Evolutionary conservation across 2,797 vertebrate genomes (phyloP).

Genomic region (Macroramphosus scolopax): DNA sequence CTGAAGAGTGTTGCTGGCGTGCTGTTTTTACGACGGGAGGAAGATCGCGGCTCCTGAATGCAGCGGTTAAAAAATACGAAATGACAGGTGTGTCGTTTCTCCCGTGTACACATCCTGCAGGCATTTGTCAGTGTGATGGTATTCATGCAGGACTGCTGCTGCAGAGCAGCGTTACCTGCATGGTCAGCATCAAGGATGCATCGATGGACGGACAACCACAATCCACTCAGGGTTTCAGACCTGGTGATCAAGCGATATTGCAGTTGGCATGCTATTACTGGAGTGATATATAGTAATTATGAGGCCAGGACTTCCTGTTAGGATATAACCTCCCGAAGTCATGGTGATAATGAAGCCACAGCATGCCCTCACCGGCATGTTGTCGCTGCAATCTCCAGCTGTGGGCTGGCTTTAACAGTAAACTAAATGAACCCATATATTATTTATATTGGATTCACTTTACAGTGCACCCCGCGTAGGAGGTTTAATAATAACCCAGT

Average conservation of each 20-base stretch:
- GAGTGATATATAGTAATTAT: slow-evolving; percentile 27
- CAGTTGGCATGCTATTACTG: slow-evolving; percentile 21
- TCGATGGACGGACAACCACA: slow-evolving; percentile 39
- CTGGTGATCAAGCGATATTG: slow-evolving; percentile 40
- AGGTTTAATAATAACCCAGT: slow-evolving; percentile 16
- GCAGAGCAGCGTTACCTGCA: slow-evolving; percentile 53
- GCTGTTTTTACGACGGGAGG: slow-evolving; percentile 15
- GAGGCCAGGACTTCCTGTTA: slow-evolving; percentile 24
- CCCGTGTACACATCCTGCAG: slow-evolving; percentile 6
- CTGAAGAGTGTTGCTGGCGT: slow-evolving; percentile 33
- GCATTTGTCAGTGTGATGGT: slow-evolving; percentile 27
- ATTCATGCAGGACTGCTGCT: slow-evolving; percentile 46
- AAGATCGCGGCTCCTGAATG: slow-evolving; percentile 39
- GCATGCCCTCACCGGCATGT: slow-evolving; percentile 14
- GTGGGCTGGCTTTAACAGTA: slow-evolving; percentile 10
- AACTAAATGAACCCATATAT: neutral
- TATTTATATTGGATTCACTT: slow-evolving; percentile 5
- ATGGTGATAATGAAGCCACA: slow-evolving; percentile 10
- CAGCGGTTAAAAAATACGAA: slow-evolving; percentile 7
- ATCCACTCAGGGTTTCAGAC: slow-evolving; percentile 35
- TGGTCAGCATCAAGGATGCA: slow-evolving; percentile 64
- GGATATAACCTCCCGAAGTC: slow-evolving; percentile 11
- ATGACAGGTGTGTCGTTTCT: slow-evolving; percentile 48
- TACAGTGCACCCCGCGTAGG: neutral
- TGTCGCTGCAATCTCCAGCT: slow-evolving; percentile 27